Percentiles rank a stretch among this genome's conserved stretches.
These are phyloP conservation scores for Pantherophis guttatus DNA, from an alignment of 2,113 vertebrate species.

Conservation along the genomic window DNA sequence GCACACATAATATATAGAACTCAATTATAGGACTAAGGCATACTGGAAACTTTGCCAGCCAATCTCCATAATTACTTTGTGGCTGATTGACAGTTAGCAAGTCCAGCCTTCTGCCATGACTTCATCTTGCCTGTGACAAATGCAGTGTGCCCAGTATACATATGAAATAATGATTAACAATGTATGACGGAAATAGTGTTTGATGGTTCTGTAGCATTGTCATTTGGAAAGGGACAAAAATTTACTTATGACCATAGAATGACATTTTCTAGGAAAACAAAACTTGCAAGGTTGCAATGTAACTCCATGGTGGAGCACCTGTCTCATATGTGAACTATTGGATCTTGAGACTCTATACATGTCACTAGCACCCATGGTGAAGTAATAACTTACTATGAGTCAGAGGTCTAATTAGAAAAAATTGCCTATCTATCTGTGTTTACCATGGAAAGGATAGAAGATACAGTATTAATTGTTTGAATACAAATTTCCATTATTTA, in stretches of 20 bases:
- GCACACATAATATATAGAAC: not conserved
- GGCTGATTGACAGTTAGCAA: not conserved
- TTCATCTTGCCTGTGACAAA: not conserved
- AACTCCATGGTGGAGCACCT: not conserved
- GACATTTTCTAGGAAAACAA: not conserved
- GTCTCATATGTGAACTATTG: not conserved
- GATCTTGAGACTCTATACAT: not conserved
- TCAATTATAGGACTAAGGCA: not conserved
- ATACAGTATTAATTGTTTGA: not conserved
- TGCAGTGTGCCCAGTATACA: not conserved
- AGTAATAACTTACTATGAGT: not conserved
- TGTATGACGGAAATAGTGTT: not conserved
- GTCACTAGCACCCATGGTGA: not conserved
- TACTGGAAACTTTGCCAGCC: not conserved
- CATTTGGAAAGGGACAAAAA: not conserved
- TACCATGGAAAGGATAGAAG: not conserved
- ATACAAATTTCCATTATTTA: not conserved
- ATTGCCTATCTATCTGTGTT: not conserved
- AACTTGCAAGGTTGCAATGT: not conserved
- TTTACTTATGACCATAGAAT: not conserved
- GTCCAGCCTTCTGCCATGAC: not conserved
- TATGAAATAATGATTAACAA: not conserved
- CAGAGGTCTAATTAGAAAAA: not conserved
- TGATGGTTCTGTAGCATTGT: not conserved
- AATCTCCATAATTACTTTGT: not conserved